phyloP scores from a whole-genome alignment of 1,140 invertebrate genomes.

The Tetramorium simillimum region DNA sequence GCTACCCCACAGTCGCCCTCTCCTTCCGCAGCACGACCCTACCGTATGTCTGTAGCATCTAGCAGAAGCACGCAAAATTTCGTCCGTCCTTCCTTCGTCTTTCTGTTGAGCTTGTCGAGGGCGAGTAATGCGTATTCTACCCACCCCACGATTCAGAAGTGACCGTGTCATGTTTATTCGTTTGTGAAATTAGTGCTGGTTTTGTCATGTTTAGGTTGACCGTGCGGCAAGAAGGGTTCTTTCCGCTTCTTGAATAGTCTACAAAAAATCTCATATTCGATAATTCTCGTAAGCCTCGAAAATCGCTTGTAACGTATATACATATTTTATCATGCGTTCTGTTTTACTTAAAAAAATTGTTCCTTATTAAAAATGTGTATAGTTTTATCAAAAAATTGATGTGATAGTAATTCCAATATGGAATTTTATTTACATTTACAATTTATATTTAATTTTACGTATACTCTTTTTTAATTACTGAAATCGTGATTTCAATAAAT shows the following conservation, averaged over 20 bases:
- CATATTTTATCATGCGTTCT: background rate
- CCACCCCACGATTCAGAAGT: slow-evolving; percentile 45
- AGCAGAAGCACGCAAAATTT: slow-evolving; percentile 51
- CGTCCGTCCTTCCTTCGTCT: slow-evolving; percentile 68
- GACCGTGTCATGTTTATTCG: slow-evolving; percentile 81
- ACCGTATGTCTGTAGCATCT: slow-evolving; percentile 76
- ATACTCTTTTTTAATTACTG: background rate
- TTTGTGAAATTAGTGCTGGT: slow-evolving; percentile 86
- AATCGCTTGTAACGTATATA: background rate
- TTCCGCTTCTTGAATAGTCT: background rate
- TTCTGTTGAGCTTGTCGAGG: slow-evolving; percentile 60
- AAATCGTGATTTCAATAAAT: background rate
- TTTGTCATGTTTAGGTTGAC: slow-evolving; percentile 82
- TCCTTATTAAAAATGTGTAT: background rate
- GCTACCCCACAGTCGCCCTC: slow-evolving; percentile 36
- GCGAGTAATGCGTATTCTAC: slow-evolving; percentile 56
- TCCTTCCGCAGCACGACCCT: slow-evolving; percentile 64
- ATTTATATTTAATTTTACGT: background rate
- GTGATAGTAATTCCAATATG: background rate
- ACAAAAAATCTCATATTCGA: slow-evolving; percentile 22
- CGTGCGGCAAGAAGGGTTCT: slow-evolving; percentile 48
- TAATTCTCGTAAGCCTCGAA: background rate
- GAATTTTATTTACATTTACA: background rate
- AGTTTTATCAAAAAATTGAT: background rate
- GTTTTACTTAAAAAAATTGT: background rate